Evolutionary conservation across 2,797 vertebrate species (phyloP).

Genomic region (Threskiornis aethiopicus): DNA sequence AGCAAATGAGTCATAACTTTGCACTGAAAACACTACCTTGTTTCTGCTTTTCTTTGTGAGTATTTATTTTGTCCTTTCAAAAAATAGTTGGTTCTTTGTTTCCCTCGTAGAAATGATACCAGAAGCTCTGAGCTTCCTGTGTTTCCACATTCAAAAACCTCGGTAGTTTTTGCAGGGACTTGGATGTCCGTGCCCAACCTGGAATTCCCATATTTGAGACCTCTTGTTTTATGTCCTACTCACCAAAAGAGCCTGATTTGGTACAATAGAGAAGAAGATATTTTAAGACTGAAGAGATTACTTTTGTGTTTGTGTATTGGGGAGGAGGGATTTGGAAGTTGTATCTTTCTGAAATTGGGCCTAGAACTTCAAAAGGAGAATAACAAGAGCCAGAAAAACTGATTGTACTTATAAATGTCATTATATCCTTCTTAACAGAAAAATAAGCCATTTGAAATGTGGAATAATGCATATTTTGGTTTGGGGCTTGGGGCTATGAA

Average conservation of each 20-base stretch:
- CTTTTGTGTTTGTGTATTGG: neutral
- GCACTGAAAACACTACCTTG: neutral
- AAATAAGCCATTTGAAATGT: neutral
- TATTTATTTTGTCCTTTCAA: neutral
- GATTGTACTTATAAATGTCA: neutral
- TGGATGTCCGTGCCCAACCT: neutral
- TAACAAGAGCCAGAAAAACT: neutral
- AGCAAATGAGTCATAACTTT: neutral
- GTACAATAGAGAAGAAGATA: neutral
- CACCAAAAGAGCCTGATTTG: neutral
- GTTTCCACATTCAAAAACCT: neutral
- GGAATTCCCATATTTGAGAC: neutral
- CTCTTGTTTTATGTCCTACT: neutral
- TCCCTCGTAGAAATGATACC: neutral
- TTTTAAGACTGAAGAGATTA: neutral
- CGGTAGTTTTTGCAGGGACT: fast-evolving
- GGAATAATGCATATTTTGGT: neutral
- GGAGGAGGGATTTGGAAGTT: neutral
- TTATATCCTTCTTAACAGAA: neutral
- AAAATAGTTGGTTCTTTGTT: neutral
- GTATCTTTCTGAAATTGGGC: neutral
- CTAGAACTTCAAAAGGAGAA: neutral
- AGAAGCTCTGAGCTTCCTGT: neutral
- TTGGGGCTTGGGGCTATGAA: neutral
- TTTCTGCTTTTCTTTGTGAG: neutral